A percentile compares a stretch with the other conserved stretches of the same genome.
Conservation (phyloP, 2,113 vertebrate genomes). For the Tamias sibiricus region DNA sequence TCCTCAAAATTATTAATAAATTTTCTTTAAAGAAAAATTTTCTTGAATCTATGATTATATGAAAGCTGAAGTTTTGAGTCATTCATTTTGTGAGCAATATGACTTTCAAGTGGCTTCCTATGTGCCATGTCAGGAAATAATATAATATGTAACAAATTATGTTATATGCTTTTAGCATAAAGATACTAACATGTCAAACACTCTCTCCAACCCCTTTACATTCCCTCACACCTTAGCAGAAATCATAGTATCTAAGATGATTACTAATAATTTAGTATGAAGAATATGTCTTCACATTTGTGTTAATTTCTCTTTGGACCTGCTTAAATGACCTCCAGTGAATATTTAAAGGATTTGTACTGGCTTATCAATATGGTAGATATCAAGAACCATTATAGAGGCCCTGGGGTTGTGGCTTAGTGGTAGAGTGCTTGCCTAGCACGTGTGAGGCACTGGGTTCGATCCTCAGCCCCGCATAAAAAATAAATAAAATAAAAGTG, state of each 20-base stretch:
- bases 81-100: conserved; percentile 45
- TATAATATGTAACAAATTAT: conserved; percentile 61
- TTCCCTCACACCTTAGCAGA: conserved; percentile 6
- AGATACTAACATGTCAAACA: conserved; percentile 51
- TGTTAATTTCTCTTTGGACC: conserved; percentile 60
- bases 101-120: conserved; percentile 50
- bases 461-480: too few species aligned
- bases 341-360: conserved; percentile 46
- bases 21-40: conserved; percentile 47
- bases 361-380: conserved; percentile 39
- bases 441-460: too few species aligned
- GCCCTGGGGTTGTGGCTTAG: too few species aligned
- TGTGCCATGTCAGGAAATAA: conserved; percentile 57
- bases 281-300: conserved; percentile 59
- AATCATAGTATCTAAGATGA: conserved; percentile 35
- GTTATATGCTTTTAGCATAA: conserved; percentile 36
- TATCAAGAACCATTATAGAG: neutral
- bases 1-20: neutral
- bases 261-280: conserved; percentile 56
- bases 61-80: conserved; percentile 33
- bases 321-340: conserved; percentile 27
- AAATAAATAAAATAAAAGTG: too few species aligned
- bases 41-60: conserved; percentile 20
- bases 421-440: too few species aligned
- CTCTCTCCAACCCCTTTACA: neutral